Evolutionary conservation across 2,113 vertebrate species (phyloP), one percentile per base, ranked within the genome.

Genomic region (Gallinago jamesoni): DNA sequence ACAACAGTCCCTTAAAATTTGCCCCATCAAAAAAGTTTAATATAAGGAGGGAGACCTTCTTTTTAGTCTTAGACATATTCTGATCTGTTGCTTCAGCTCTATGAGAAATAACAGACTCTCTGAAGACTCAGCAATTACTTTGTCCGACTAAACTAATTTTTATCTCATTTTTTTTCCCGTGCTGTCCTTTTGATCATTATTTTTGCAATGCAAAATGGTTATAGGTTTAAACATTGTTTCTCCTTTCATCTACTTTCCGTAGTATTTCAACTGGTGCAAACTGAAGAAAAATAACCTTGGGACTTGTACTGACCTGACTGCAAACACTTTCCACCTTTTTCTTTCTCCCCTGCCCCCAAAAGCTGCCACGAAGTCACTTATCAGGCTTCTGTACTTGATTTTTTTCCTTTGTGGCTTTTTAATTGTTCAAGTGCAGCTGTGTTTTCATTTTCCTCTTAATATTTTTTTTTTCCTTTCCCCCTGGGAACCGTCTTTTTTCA

Each of bases 361-460:
- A 90, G n/a, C 68, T 96, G 94, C 96, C 92, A 94, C 43, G 30
- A 94, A 95, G 87, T 92, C 92, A 92, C 92, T 93, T 92, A 91
- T 47, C 79, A 84, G 64, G 39, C 50, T 86, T 83, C 77, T 83
- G 41, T 62, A 60, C 60, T 60, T 78, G 59, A 74, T 59, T 95
- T 93, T 93, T 94, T 94, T 80, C 67, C 85, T 92, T 90, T 95
- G 92, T 96, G 92, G 90, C 60, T 94, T 95, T 90, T 90, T 75
- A 85, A 81, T 96, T 94, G 76, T 86, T 94, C 20, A 80, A 88
- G 19, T 93, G 83, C 96, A 97, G 96, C 92, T 96, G 96, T 96
- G 93, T 96, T 94, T 96, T 90, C 85, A 72, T 93, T 95, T 87
- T 70, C 35, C 27, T 87, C 52, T 84, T 75, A 81, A 75, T 80